Percentiles rank a stretch among this genome's conserved stretches.
Evolutionary conservation across 1,140 invertebrate species (phyloP).

Genomic region (Homarus americanus): DNA sequence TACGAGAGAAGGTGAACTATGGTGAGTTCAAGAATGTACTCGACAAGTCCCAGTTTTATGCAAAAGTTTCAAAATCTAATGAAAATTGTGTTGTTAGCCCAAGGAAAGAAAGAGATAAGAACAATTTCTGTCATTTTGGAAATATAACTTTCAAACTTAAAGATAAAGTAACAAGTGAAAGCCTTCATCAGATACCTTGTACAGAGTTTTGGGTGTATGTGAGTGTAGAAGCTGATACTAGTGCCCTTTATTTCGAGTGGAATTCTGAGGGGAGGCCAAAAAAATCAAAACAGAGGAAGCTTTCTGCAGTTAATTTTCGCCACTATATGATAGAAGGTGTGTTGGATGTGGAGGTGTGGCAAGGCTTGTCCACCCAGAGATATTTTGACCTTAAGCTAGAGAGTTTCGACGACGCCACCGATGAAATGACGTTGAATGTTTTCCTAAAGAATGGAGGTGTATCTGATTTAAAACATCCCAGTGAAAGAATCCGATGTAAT

Average conservation of each 20-base stretch:
- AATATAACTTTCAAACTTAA: constrained; percentile 51
- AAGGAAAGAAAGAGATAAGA: constrained; percentile 35
- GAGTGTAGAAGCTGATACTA: constrained; percentile 74
- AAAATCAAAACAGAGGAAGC: constrained; percentile 64
- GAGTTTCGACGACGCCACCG: constrained; percentile 12
- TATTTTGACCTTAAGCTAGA: constrained; percentile 65
- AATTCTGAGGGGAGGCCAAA: constrained; percentile 65
- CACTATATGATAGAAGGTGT: constrained; percentile 75
- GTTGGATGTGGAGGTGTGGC: constrained; percentile 72
- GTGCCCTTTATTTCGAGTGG: constrained; percentile 78
- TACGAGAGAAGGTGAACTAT: constrained; percentile 57
- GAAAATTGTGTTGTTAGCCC: constrained; percentile 9
- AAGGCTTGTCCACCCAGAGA: constrained; percentile 61
- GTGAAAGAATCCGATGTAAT: constrained; percentile 52
- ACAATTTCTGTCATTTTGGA: constrained; percentile 61
- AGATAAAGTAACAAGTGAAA: constrained; percentile 21
- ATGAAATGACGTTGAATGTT: constrained; percentile 53
- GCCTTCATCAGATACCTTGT: constrained; percentile 55
- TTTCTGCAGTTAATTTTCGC: constrained; percentile 70
- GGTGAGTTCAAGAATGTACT: constrained; percentile 69
- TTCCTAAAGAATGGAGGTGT: constrained; percentile 64
- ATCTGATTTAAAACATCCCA: constrained; percentile 48
- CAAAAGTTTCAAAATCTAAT: constrained; percentile 28
- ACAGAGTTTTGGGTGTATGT: constrained; percentile 78
- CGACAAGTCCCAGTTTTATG: constrained; percentile 64